Base-by-base conservation (phyloP, 2,888 invertebrate genomes). In the Gastracanthus pulcherrimus region DNA sequence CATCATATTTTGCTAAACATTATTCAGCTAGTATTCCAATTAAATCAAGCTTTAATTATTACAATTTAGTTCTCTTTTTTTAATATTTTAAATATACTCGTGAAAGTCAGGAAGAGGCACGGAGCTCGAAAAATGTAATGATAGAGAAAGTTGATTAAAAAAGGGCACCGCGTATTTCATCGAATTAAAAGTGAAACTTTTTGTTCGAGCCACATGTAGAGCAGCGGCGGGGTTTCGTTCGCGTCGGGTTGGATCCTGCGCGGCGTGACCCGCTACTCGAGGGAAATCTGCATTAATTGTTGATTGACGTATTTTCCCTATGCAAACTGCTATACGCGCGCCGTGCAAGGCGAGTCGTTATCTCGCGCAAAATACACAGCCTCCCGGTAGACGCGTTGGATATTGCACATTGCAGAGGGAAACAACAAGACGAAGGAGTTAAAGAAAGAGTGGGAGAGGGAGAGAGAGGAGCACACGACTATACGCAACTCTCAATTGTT, bases 221-320 rank as follows among this genome's bases (percentile, higher is more conserved):
- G 23, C 23, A 23, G 7, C 51, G 19, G 48, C 45, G 5, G 45
- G 51, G 26, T 26, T 55, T 26, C 51, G 26, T 55, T 55, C 51
- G 51, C 51, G n/a, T 7, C 23, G 51, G 26, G 19, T 51, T 19
- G 19, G 7, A 29, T 3, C n/a, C 0, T 5, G 9, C 13, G n/a
- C 34, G 45, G 31, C 26, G 26, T n/a, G 26, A 34, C 23, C 9
- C 34, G 3, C 16, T 19, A 51, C 79, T 74, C 79, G 19, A 45
- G 74, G 79, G 67, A 79, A 79, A 79, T 79, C 67, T 74, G 23
- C 55, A 67, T 45, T 72, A 74, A 66, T 72, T 31, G 74, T 67
- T 55, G 79, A 79, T 74, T 67, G 72, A 67, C 67, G 51, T 34
- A 45, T 78, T 78, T 71, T 36, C 51, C 16, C 55, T 64, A 58